These are phyloP conservation scores for Sycophaga agraensis DNA, from an alignment of 1,140 invertebrate species.

Conservation along the genomic window DNA sequence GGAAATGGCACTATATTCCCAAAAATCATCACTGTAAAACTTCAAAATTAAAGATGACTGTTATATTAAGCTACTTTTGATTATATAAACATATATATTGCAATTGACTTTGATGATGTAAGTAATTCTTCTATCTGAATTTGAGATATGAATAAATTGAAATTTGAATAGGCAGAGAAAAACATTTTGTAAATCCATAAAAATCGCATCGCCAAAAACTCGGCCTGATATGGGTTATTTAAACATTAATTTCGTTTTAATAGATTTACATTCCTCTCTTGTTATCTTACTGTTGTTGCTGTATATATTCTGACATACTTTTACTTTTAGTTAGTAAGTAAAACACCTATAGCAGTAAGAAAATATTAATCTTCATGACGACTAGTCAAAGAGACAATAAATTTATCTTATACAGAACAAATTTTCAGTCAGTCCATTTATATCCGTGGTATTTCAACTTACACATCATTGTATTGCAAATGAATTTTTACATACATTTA, in stretches of 20 bases:
- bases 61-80: slow-evolving; percentile 19
- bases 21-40: neutral
- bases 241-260: slow-evolving; percentile 1
- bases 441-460: neutral
- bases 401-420: neutral
- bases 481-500: slow-evolving; percentile 10
- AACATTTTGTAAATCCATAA: neutral
- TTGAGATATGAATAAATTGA: neutral
- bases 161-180: neutral
- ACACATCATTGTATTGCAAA: slow-evolving; percentile 15
- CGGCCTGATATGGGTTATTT: slow-evolving; percentile 17
- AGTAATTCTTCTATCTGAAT: neutral
- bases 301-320: neutral
- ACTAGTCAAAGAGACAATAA: neutral
- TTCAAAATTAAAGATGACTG: slow-evolving; percentile 14
- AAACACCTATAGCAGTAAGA: slow-evolving; percentile 24
- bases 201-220: slow-evolving; percentile 12
- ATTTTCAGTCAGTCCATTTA: neutral
- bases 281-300: slow-evolving; percentile 1
- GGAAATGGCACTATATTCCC: neutral
- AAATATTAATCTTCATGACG: slow-evolving; percentile 23
- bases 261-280: slow-evolving; percentile 20
- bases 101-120: neutral
- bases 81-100: neutral
- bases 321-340: slow-evolving; percentile 5